phyloP scores from a whole-genome alignment of 2,888 invertebrate genomes.

The Carabus problematicus region DNA sequence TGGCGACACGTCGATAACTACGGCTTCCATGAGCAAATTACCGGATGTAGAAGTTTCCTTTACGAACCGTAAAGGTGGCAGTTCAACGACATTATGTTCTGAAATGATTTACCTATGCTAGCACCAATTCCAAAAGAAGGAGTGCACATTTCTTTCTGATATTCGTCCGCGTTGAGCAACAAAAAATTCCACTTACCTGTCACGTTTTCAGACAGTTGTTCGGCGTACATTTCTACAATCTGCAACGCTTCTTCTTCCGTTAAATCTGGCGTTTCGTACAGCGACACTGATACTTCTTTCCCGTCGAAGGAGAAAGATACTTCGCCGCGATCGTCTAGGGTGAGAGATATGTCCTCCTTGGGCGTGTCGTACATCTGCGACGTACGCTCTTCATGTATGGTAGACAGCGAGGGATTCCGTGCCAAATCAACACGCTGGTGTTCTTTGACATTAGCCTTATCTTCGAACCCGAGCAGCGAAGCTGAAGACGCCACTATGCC shows the following conservation, averaged over 20 bases:
- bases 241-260: slow-evolving; percentile 91
- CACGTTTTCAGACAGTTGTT: slow-evolving; percentile 88
- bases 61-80: slow-evolving; percentile 86
- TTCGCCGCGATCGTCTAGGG: slow-evolving; percentile 83
- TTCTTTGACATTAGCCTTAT: slow-evolving; percentile 64
- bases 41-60: slow-evolving; percentile 90
- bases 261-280: slow-evolving; percentile 91
- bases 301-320: slow-evolving; percentile 92
- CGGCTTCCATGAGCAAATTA: slow-evolving; percentile 88
- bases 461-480: slow-evolving; percentile 86
- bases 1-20: slow-evolving; percentile 87
- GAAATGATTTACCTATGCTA: slow-evolving; percentile 50
- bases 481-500: slow-evolving; percentile 89
- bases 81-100: slow-evolving; percentile 84
- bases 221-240: slow-evolving; percentile 93
- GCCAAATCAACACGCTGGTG: slow-evolving; percentile 66
- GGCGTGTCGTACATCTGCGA: slow-evolving; percentile 87
- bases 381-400: slow-evolving; percentile 89
- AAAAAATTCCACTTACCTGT: slow-evolving; percentile 59
- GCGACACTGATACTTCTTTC: slow-evolving; percentile 88
- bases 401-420: slow-evolving; percentile 84
- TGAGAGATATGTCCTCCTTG: slow-evolving; percentile 70
- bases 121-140: neutral
- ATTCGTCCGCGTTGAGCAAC: too few species aligned
- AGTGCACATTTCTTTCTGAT: neutral